Conservation (phyloP, 2,797 vertebrate genomes). For the Melanotaenia pygmaea region DNA sequence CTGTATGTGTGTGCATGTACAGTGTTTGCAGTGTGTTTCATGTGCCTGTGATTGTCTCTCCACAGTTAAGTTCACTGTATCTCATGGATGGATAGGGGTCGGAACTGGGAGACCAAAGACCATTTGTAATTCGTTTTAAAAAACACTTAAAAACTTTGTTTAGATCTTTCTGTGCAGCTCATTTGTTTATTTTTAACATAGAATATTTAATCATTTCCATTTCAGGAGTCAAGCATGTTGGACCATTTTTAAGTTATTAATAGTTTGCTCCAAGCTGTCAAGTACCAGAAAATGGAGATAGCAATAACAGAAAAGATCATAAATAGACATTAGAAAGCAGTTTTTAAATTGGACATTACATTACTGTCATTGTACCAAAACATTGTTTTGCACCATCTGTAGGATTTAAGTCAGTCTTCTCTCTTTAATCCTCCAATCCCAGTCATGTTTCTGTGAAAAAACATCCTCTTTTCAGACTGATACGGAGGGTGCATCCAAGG, state of each 20-base stretch:
- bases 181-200: conserved; percentile 47
- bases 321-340: conserved; percentile 34
- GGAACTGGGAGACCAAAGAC: conserved; percentile 43
- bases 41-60: conserved; percentile 30
- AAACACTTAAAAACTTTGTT: conserved; percentile 8
- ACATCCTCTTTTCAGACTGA: conserved; percentile 41
- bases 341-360: background rate
- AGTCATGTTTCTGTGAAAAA: conserved; percentile 44
- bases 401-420: conserved; percentile 47
- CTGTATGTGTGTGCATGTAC: too few relatives aligned
- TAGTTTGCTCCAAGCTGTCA: conserved; percentile 37
- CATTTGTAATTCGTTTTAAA: conserved; percentile 10
- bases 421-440: conserved; percentile 49
- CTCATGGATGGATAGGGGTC: conserved; percentile 53
- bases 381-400: conserved; percentile 56
- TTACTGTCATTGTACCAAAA: conserved; percentile 54
- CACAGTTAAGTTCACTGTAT: conserved; percentile 29
- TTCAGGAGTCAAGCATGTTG: conserved; percentile 37
- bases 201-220: conserved; percentile 28
- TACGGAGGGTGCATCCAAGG: conserved; percentile 54
- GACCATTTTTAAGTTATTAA: conserved; percentile 32
- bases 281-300: conserved; percentile 8
- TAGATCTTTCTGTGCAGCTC: conserved; percentile 14
- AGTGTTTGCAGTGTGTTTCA: too few relatives aligned
- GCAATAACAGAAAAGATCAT: conserved; percentile 19